These are phyloP conservation scores for Ophioninae sp. DNA, from an alignment of 2,888 invertebrate genomes.

Conservation along the genomic window DNA sequence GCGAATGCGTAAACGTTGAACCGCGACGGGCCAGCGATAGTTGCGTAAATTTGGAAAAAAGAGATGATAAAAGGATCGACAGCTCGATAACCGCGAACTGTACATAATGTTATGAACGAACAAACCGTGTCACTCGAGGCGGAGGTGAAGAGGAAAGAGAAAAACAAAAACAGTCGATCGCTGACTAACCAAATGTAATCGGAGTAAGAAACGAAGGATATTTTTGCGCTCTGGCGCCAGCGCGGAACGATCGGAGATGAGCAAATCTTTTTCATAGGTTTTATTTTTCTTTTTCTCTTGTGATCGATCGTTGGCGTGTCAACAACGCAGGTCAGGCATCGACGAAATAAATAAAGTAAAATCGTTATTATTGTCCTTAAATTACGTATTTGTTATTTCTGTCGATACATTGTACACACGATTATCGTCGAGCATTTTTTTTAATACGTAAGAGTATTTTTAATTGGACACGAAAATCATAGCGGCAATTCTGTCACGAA, in stretches of 20 bases:
- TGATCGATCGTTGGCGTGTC: constrained; percentile 40
- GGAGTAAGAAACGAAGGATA: constrained; percentile 46
- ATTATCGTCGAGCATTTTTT: constrained; percentile 5
- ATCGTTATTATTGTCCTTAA: constrained; percentile 64
- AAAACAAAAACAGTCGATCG: constrained; percentile 36
- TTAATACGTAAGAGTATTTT: not conserved
- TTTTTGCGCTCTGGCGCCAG: constrained; percentile 66
- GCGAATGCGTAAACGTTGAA: not conserved
- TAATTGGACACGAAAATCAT: not conserved
- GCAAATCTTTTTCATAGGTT: constrained; percentile 41
- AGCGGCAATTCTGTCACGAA: constrained; percentile 9
- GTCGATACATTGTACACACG: constrained; percentile 10
- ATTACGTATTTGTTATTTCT: constrained; percentile 32
- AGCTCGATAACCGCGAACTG: constrained; percentile 44
- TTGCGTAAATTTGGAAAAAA: not conserved
- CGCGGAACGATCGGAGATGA: constrained; percentile 37
- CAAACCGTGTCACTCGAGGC: constrained; percentile 47
- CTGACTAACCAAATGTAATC: constrained; percentile 49
- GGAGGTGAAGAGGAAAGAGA: constrained; percentile 40
- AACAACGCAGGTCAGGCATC: constrained; percentile 60
- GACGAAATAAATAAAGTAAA: constrained; percentile 67
- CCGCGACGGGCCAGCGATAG: not conserved
- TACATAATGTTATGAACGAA: constrained; percentile 59
- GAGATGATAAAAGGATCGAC: constrained; percentile 2
- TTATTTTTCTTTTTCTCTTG: constrained; percentile 42